Conservation (phyloP, 2,797 vertebrate species). For the Pempheris klunzingeri region DNA sequence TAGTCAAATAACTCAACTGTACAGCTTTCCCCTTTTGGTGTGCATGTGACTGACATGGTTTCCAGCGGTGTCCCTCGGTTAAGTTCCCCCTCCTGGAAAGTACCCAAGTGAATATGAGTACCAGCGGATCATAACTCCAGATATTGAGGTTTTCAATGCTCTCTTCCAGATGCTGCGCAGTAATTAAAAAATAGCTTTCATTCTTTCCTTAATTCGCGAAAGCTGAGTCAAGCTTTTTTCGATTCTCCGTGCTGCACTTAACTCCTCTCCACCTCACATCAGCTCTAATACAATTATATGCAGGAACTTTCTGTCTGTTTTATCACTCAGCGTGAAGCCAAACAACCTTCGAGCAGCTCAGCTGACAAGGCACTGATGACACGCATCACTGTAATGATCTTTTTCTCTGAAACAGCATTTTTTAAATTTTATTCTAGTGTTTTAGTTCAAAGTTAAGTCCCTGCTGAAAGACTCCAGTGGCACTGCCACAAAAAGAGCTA, state of each 20-base stretch:
- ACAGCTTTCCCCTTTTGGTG: not conserved
- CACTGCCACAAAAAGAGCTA: not conserved
- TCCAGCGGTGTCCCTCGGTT: constrained; percentile 50
- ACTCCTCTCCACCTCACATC: constrained; percentile 39
- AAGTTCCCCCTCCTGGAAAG: constrained; percentile 58
- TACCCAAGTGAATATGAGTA: constrained; percentile 73
- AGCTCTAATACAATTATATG: constrained; percentile 55
- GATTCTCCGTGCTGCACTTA: constrained; percentile 49
- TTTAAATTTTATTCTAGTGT: constrained; percentile 1
- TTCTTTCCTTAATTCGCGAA: constrained; percentile 79
- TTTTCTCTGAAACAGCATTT: not conserved
- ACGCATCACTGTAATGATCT: not conserved
- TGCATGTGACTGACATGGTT: constrained; percentile 47
- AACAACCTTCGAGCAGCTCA: constrained; percentile 6
- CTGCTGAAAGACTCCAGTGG: not conserved
- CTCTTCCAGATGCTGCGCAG: constrained; percentile 81
- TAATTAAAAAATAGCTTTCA: constrained; percentile 84
- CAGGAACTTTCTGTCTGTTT: constrained; percentile 43
- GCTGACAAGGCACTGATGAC: not conserved
- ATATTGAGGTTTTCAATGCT: constrained; percentile 79
- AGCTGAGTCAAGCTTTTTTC: constrained; percentile 70
- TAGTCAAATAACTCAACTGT: constrained; percentile 26
- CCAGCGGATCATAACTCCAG: constrained; percentile 75
- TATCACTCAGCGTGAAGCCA: constrained; percentile 29
- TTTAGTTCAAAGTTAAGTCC: constrained; percentile 10